Evolutionary conservation across 2,113 vertebrate species (phyloP), one percentile per base, ranked within the genome.

Genomic region (Alligator mississippiensis): DNA sequence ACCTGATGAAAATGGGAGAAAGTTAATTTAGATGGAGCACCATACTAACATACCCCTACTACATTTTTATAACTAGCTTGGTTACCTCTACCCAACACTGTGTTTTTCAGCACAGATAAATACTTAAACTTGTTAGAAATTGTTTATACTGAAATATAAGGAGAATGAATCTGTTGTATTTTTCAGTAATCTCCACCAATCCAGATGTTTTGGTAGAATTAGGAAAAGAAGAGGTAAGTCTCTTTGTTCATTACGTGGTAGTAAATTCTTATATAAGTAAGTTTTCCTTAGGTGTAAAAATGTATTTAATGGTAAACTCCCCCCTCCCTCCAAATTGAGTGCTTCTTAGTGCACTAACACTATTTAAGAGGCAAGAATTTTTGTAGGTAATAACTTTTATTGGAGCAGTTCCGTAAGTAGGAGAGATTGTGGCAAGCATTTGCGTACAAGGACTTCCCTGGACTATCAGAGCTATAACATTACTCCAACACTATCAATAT

Each of bases 161-260:
- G 80, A 86, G 47, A 16, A 5, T 9, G 15, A 61, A 60, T 82
- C 72, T 0, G 6, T 96, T 97, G 92, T 97, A 18, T 97, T 97
- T 97, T 97, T 96, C 80, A 98, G 98, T 96, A 80, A 85, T 94
- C 93, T 94, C 97, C 30, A 5, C 94, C n/a, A 95, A 89, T 94
- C 95, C 97, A 79, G 95, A 97, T 55, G 15, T 96, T 87, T 85
- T 98, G 66, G 3, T 97, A 88, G 58, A 93, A 88, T 78, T 97
- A 85, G 98, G 97, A 96, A 96, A 95, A 95, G 92, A 98, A 89
- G 96, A 98, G 97, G 98, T 98, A 97, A 97, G 97, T 95, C 5
- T 85, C 62, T 93, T 92, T 85, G n/a, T 75, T 72, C 74, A 72
- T 80, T 92, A 93, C 83, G 77, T 89, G n/a, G 3, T 77, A 90